Conservation (phyloP, 1,140 invertebrate genomes). For the Venustaconcha ellipsiformis region DNA sequence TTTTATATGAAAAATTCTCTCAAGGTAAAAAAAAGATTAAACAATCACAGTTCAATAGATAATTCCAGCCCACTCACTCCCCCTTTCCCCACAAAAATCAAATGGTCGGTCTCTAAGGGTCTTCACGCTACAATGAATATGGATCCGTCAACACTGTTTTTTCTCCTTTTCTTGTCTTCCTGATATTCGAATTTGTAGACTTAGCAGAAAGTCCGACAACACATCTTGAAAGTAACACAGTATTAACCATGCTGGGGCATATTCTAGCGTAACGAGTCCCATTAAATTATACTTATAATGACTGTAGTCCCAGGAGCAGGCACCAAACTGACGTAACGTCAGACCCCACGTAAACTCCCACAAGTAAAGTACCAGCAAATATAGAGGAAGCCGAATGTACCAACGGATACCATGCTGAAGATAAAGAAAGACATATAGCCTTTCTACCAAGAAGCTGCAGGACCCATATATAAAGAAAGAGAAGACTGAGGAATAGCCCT, state of each 20-base stretch:
- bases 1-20: too few species aligned
- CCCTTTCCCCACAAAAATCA: too few species aligned
- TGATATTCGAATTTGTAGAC: conserved; percentile 30
- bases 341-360: conserved; percentile 70
- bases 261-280: conserved; percentile 72
- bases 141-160: not conserved
- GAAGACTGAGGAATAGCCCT: conserved; percentile 70
- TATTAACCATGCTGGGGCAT: conserved; percentile 70
- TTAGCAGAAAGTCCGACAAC: conserved; percentile 46
- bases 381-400: conserved; percentile 66
- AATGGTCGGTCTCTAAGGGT: too few species aligned
- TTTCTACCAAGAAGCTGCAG: conserved; percentile 68
- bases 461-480: conserved; percentile 72
- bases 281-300: conserved; percentile 67
- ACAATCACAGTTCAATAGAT: too few species aligned
- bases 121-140: too few species aligned
- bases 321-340: conserved; percentile 67
- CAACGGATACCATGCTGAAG: conserved; percentile 29
- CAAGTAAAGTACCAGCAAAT: conserved; percentile 67
- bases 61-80: too few species aligned
- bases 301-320: conserved; percentile 73
- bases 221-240: conserved; percentile 50
- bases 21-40: too few species aligned
- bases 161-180: conserved; percentile 4
- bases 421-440: conserved; percentile 58